Percentiles rank a stretch among this genome's conserved stretches.
Evolutionary conservation across 2,888 invertebrate genomes (phyloP).

Genomic region (Synanthedon vespiformis): DNA sequence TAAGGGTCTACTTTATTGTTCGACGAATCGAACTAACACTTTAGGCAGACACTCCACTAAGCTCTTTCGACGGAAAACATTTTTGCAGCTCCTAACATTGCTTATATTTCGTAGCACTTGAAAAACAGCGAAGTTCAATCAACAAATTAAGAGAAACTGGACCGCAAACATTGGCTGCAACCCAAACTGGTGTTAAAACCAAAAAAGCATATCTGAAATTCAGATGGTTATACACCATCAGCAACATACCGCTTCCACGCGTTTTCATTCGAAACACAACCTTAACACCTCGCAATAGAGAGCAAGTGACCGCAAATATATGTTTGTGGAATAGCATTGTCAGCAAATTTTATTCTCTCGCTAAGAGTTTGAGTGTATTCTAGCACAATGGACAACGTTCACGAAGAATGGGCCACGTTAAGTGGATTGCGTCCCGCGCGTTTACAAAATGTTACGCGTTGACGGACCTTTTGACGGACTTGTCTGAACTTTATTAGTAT

Average conservation of each 20-base stretch:
- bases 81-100: constrained; percentile 1
- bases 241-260: background rate
- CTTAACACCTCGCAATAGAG: background rate
- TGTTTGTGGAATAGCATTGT: background rate
- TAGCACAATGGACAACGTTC: background rate
- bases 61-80: no score
- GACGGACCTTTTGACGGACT: background rate
- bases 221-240: constrained; percentile 19
- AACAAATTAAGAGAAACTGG: constrained; percentile 48
- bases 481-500: no score
- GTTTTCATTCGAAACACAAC: background rate
- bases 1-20: no score
- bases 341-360: background rate
- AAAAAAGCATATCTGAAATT: constrained; percentile 45
- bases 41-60: no score
- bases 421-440: background rate
- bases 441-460: background rate
- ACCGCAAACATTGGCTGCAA: constrained; percentile 38
- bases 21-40: no score
- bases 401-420: background rate
- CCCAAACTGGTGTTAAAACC: constrained; percentile 30
- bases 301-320: background rate
- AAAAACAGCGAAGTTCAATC: constrained; percentile 22
- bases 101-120: constrained; percentile 4
- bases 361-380: background rate